Evolutionary conservation across 2,113 vertebrate species (phyloP).

Genomic region (Poeciliopsis prolifica): DNA sequence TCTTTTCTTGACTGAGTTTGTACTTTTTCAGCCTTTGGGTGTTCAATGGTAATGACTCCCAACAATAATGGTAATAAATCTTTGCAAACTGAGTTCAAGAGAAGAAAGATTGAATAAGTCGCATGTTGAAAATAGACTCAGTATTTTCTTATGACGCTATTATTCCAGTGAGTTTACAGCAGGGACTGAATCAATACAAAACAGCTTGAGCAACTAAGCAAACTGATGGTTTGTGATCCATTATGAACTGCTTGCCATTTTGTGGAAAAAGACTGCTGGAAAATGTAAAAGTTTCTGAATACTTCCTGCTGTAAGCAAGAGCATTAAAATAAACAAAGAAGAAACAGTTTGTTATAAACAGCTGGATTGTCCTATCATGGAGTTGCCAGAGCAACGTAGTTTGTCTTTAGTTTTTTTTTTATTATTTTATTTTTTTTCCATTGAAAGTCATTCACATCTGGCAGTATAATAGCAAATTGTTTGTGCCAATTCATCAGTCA

Average conservation of each 20-base stretch:
- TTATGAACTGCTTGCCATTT: conserved; percentile 8
- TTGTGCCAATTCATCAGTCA: neutral
- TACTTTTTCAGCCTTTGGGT: conserved; percentile 4
- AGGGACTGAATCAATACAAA: conserved; percentile 25
- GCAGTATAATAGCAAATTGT: no score
- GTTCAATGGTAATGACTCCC: conserved; percentile 26
- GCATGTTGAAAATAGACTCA: conserved; percentile 31
- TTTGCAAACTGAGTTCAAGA: conserved; percentile 34
- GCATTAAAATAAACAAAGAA: no score
- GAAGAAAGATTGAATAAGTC: conserved; percentile 31
- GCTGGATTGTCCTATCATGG: no score
- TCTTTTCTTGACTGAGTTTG: conserved; percentile 9
- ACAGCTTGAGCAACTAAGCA: conserved; percentile 6
- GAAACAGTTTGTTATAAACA: no score
- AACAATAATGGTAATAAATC: conserved; percentile 23
- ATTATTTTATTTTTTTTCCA: no score
- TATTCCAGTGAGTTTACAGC: conserved; percentile 52
- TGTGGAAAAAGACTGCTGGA: neutral
- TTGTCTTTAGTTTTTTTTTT: no score
- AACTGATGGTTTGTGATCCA: neutral
- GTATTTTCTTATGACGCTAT: conserved; percentile 44
- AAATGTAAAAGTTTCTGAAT: no score
- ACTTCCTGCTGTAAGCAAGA: no score
- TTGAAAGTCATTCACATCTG: no score
- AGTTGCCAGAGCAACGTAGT: no score